phyloP scores from a whole-genome alignment of 2,888 invertebrate species.

The Andrena hattorfiana region DNA sequence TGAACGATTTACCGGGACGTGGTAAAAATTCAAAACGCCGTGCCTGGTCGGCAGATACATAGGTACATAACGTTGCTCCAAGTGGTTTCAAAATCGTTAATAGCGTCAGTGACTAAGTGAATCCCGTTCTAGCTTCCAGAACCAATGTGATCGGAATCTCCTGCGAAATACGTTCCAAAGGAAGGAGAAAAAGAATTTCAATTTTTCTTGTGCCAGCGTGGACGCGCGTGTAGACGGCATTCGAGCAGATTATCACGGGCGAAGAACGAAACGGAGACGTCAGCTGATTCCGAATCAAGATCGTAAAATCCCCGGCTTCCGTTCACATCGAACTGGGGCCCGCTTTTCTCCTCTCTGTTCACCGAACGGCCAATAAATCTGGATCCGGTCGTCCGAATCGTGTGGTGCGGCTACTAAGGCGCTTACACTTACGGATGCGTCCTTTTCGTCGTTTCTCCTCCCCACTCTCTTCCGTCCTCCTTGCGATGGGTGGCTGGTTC shows the following conservation, averaged over 20 bases:
- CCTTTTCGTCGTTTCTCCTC: slow-evolving; percentile 54
- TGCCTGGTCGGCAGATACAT: slow-evolving; percentile 25
- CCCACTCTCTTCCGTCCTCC: slow-evolving; percentile 46
- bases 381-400: slow-evolving; percentile 79
- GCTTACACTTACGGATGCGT: slow-evolving; percentile 77
- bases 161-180: background rate
- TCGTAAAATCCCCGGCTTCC: slow-evolving; percentile 81
- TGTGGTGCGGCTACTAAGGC: slow-evolving; percentile 83
- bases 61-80: too few relatives aligned
- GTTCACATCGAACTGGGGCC: slow-evolving; percentile 78
- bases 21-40: slow-evolving; percentile 64
- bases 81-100: background rate
- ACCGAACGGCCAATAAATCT: slow-evolving; percentile 83
- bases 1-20: slow-evolving; percentile 65
- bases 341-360: slow-evolving; percentile 52
- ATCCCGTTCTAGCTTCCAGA: background rate
- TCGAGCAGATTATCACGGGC: slow-evolving; percentile 69
- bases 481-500: slow-evolving; percentile 60
- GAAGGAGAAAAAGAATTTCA: background rate
- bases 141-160: background rate
- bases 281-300: slow-evolving; percentile 73
- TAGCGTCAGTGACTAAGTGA: background rate
- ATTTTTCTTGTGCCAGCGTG: background rate
- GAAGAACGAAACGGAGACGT: slow-evolving; percentile 60
- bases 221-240: slow-evolving; percentile 60